These are phyloP conservation scores for Carterocephalus palaemon DNA, from an alignment of 2,888 invertebrate species.

Conservation along the genomic window DNA sequence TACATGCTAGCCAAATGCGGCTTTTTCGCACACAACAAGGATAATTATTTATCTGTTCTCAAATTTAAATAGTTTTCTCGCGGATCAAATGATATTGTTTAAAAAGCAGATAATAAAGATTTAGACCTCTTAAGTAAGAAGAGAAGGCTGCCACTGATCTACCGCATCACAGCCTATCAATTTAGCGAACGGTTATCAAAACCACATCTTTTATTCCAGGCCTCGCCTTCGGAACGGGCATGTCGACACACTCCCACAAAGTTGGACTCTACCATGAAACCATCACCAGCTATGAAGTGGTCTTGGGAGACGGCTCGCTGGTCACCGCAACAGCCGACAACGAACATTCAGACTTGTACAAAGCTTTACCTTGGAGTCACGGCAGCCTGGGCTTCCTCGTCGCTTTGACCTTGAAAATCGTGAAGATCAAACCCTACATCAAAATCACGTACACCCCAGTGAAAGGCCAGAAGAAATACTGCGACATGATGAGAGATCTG, in stretches of 20 bases:
- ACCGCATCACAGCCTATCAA: too few species aligned
- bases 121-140: too few species aligned
- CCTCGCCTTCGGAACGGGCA: constrained; percentile 83
- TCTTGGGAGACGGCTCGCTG: constrained; percentile 80
- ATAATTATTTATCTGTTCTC: too few species aligned
- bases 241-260: constrained; percentile 86
- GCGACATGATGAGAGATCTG: constrained; percentile 78
- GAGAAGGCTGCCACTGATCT: too few species aligned
- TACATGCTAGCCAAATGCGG: too few species aligned
- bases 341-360: constrained; percentile 79
- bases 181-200: too few species aligned
- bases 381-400: constrained; percentile 83
- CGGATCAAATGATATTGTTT: too few species aligned
- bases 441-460: constrained; percentile 82
- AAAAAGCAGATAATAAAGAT: too few species aligned
- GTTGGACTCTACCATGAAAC: constrained; percentile 84
- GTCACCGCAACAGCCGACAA: constrained; percentile 78
- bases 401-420: constrained; percentile 80
- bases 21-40: too few species aligned
- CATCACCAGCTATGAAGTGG: constrained; percentile 81
- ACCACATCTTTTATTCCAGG: too few species aligned
- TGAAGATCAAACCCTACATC: constrained; percentile 81
- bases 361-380: constrained; percentile 82
- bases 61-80: too few species aligned
- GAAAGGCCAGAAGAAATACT: constrained; percentile 80